Base-by-base conservation (phyloP, 1,140 invertebrate genomes). In the Conopomorpha cramerella region DNA sequence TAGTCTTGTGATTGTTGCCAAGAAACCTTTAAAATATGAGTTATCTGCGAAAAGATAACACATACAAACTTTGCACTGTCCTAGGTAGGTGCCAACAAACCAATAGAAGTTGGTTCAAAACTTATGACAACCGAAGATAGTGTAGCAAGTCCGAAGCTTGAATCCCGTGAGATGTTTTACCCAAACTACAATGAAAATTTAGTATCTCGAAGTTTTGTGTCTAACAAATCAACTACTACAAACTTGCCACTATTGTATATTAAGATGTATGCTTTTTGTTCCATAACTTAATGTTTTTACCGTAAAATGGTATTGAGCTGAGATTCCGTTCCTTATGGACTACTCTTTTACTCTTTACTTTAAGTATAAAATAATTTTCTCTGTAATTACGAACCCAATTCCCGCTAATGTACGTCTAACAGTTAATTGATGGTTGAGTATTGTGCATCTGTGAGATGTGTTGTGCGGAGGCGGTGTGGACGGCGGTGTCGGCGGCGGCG, bases 391-490 rank as follows among this genome's bases (percentile, higher is more conserved):
- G 32, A 37, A 43, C 42, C 35, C 32, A 43, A 48, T 50, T 50
- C 46, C 36, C 45, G 32, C 12, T 38, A 46, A 46, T 45, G 45
- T 53, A 45, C 32, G 25, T 39, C 40, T 29, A 18, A 13, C 28
- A 54, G 43, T 48, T 49, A 54, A 47, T 49, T 55, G 43, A 46
- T 55, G 46, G 55, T 55, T 59, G 56, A 60, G 52, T 55, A 65
- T 67, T 63, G 56, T 71, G 61, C 61, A 67, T 67, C 45, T 59
- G 55, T 57, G 49, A 63, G 57, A 61, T 56, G 56, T 52, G 50
- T 47, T 55, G 51, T 45, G 45, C 31, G 46, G 38, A 41, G 33
- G 41, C 25, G 41, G 39, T 18, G 41, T 19, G 34, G 42, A 25
- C 11, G 39, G 29, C 29, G 42, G 42, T 25, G 30, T 39, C 36